These are phyloP conservation scores for western clawed frog (Xenopus tropicalis) DNA, from an alignment of 2,113 vertebrate species.

Conservation along the genomic window UCB_Xtro_10.0 CM004445.2:108739501-108740000, in stretches of 20 bases:
- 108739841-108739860: slow-evolving; percentile 23
- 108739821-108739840: slow-evolving; percentile 21
- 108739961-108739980: too few species aligned
- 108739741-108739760: too few species aligned
- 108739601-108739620: slow-evolving; percentile 4
- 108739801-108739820: not conserved
- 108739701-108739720: not conserved
- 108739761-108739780: not conserved
- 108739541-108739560: slow-evolving; percentile 26
- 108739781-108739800: too few species aligned
- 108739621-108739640: slow-evolving; percentile 6
- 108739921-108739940: too few species aligned
- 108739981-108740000: too few species aligned
- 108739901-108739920: too few species aligned
- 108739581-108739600: slow-evolving; percentile 3
- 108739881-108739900: too few species aligned
- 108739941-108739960: too few species aligned
- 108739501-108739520: slow-evolving; percentile 47
- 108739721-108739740: not conserved
- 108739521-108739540: slow-evolving; percentile 49
- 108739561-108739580: slow-evolving; percentile 17
- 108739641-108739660: not conserved
- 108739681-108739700: not conserved
- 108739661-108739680: not conserved
- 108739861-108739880: not conserved